Evolutionary conservation across 2,888 invertebrate species (phyloP).

Genomic region (Epicampocera succincta): DNA sequence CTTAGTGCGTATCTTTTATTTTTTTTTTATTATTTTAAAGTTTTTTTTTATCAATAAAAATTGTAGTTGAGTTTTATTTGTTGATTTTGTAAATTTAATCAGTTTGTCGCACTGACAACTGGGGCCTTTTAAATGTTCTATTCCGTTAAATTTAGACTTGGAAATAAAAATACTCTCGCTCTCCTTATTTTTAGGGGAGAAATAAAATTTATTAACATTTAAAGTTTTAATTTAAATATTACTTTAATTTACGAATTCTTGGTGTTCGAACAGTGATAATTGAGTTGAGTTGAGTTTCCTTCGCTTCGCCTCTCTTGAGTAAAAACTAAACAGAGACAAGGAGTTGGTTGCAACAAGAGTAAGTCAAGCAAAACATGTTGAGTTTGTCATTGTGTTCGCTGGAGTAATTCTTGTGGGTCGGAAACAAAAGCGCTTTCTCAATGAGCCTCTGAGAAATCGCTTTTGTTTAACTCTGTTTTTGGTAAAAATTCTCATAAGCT

Average conservation of each 20-base stretch:
- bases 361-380: conserved; percentile 45
- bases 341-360: conserved; percentile 28
- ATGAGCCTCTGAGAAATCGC: conserved; percentile 71
- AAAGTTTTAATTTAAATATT: conserved; percentile 41
- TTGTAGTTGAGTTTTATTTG: conserved; percentile 56
- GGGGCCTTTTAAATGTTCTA: conserved; percentile 31
- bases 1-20: conserved; percentile 54
- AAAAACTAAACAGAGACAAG: conserved; percentile 12
- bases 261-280: conserved; percentile 47
- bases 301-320: too few relatives aligned
- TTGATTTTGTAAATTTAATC: conserved; percentile 65
- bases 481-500: not conserved
- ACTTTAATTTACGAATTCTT: conserved; percentile 42
- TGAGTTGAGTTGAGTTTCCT: conserved; percentile 24
- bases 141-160: conserved; percentile 24
- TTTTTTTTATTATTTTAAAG: conserved; percentile 34
- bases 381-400: conserved; percentile 46
- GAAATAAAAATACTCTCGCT: conserved; percentile 7
- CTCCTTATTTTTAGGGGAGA: not conserved
- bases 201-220: conserved; percentile 9
- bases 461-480: conserved; percentile 56
- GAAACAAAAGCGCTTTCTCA: conserved; percentile 68
- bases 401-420: conserved; percentile 55
- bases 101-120: conserved; percentile 56
- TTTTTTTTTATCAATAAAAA: conserved; percentile 66